phyloP scores from a whole-genome alignment of 2,797 vertebrate species.

The Notolepis coatsorum region DNA sequence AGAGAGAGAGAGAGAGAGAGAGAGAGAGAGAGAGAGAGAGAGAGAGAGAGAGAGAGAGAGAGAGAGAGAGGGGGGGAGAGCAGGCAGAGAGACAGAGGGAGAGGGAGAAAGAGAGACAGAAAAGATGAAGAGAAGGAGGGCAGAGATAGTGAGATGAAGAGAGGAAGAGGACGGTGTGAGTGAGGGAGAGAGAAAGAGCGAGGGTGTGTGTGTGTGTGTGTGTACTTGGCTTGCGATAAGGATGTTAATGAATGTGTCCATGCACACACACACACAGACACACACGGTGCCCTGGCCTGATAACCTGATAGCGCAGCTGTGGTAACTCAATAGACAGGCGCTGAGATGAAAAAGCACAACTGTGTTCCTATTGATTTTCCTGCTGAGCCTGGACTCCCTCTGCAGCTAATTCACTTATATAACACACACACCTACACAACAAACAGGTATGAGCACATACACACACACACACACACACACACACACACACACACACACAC shows the following conservation, averaged over 20 bases:
- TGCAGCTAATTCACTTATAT: conserved; percentile 53
- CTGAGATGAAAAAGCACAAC: conserved; percentile 66
- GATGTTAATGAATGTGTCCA: conserved; percentile 75
- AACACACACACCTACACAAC: conserved; percentile 22
- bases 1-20: conserved; percentile 9
- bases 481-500: background rate
- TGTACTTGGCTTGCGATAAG: conserved; percentile 50
- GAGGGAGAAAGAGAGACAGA: background rate
- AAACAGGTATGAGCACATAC: background rate
- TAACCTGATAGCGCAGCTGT: conserved; percentile 70
- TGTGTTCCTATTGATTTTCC: conserved; percentile 76
- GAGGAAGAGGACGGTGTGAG: background rate
- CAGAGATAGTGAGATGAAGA: no score
- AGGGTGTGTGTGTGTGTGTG: background rate
- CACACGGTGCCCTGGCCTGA: conserved; percentile 62
- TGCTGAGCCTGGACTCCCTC: conserved; percentile 58
- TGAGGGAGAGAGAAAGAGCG: background rate
- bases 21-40: conserved; percentile 12
- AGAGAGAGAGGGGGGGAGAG: background rate
- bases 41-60: conserved; percentile 16
- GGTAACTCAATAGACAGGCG: conserved; percentile 67
- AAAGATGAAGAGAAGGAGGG: background rate
- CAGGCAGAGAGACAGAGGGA: background rate
- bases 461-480: background rate
- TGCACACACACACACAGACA: conserved; percentile 21